These are phyloP conservation scores for Proterorhinus semilunaris DNA, from an alignment of 2,113 vertebrate species.

Conservation along the genomic window DNA sequence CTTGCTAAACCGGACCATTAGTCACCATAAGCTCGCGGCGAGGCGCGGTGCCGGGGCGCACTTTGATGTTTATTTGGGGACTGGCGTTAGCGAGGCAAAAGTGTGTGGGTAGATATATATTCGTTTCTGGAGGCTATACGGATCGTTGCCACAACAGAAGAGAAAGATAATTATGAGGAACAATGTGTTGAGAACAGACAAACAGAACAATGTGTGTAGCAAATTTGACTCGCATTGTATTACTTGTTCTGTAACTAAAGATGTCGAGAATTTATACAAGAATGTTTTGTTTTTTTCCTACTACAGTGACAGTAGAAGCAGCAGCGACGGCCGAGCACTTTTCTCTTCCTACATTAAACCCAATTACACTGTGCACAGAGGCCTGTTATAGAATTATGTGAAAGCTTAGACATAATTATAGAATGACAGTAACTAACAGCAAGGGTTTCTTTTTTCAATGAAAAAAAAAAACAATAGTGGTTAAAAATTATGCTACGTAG, in stretches of 20 bases:
- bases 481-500: too few species aligned
- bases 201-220: neutral
- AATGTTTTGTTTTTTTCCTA: too few species aligned
- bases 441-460: conserved; percentile 34
- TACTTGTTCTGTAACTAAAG: neutral
- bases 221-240: neutral
- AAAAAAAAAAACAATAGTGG: conserved; percentile 25
- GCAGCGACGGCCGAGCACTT: conserved; percentile 35
- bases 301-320: conserved; percentile 26
- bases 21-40: conserved; percentile 60
- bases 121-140: conserved; percentile 58
- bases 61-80: conserved; percentile 56
- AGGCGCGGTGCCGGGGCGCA: conserved; percentile 38
- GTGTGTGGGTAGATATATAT: conserved; percentile 61
- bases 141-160: conserved; percentile 23
- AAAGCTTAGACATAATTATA: conserved; percentile 65
- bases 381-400: conserved; percentile 59
- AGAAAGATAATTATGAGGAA: conserved; percentile 12
- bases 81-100: conserved; percentile 46
- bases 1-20: conserved; percentile 56
- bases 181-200: conserved; percentile 13
- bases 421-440: conserved; percentile 54
- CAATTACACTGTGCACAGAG: conserved; percentile 64
- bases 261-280: neutral
- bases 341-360: conserved; percentile 64